These are phyloP conservation scores for Leptoclinus maculatus DNA, from an alignment of 2,797 vertebrate species.

Conservation along the genomic window DNA sequence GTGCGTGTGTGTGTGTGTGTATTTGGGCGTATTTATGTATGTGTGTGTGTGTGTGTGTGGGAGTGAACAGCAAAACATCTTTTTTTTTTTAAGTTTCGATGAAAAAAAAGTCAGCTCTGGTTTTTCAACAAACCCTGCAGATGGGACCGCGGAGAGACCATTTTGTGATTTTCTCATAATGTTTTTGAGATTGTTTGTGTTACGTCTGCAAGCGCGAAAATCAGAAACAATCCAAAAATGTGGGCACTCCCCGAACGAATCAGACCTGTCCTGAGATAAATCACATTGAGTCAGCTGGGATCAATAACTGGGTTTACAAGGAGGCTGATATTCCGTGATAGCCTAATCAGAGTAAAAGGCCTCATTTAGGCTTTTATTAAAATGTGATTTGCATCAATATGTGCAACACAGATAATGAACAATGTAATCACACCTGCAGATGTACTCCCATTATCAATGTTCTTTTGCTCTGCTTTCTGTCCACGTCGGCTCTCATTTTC, in stretches of 20 bases:
- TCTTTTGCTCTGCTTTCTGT: constrained; percentile 41
- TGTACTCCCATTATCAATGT: constrained; percentile 53
- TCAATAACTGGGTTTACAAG: constrained; percentile 45
- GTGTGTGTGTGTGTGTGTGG: neutral
- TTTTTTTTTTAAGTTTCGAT: constrained; percentile 51
- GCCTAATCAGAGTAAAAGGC: constrained; percentile 47
- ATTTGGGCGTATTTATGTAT: neutral
- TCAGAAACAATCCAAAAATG: constrained; percentile 9
- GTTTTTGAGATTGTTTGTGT: constrained; percentile 44
- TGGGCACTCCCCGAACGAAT: neutral
- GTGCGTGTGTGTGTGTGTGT: neutral
- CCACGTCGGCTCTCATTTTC: constrained; percentile 59
- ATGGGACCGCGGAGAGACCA: constrained; percentile 32
- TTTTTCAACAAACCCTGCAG: constrained; percentile 35
- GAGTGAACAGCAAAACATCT: constrained; percentile 32
- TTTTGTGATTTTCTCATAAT: constrained; percentile 56
- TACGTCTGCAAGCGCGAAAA: neutral
- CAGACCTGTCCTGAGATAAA: constrained; percentile 22
- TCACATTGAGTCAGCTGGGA: constrained; percentile 28
- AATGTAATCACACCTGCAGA: constrained; percentile 57
- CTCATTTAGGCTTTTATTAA: constrained; percentile 58
- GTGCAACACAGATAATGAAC: constrained; percentile 58
- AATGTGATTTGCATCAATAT: constrained; percentile 51
- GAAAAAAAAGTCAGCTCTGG: constrained; percentile 18
- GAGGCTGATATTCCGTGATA: constrained; percentile 36